Conservation (phyloP, 2,888 invertebrate genomes). For the Chaetogeoica ovagalla region DNA sequence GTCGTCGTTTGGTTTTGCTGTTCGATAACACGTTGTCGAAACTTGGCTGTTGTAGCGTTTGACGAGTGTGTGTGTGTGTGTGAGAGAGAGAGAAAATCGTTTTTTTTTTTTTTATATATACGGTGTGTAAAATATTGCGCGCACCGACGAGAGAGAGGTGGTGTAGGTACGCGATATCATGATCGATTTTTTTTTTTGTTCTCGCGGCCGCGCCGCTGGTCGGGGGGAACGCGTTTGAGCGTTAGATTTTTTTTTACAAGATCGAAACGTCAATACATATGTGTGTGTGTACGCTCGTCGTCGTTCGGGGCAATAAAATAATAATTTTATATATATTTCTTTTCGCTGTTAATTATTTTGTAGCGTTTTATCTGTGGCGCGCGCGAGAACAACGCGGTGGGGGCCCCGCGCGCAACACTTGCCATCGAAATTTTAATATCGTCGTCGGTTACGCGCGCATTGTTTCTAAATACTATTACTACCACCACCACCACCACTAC, state of each 20-base stretch:
- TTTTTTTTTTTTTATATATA: neutral
- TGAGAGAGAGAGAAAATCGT: neutral
- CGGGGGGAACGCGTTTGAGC: neutral
- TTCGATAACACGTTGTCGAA: constrained; percentile 39
- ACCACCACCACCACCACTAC: no score
- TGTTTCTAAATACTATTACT: no score
- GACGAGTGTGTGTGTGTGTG: neutral
- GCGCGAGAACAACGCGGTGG: no score
- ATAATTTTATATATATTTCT: neutral
- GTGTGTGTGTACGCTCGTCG: no score
- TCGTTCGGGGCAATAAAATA: constrained; percentile 1
- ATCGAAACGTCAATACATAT: neutral
- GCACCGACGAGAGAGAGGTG: no score
- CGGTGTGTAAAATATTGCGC: neutral
- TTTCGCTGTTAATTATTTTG: neutral
- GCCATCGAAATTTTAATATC: no score
- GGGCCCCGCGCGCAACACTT: no score
- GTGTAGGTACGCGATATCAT: no score
- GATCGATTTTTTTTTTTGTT: no score
- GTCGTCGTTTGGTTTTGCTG: constrained; percentile 12
- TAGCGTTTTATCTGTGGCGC: neutral
- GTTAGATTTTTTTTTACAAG: constrained; percentile 18
- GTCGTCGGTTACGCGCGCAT: no score
- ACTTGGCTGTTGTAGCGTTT: constrained; percentile 26
- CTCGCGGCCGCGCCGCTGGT: no score